Evolutionary conservation across 2,797 vertebrate species (phyloP).

Genomic region (Buphagus erythrorhynchus): DNA sequence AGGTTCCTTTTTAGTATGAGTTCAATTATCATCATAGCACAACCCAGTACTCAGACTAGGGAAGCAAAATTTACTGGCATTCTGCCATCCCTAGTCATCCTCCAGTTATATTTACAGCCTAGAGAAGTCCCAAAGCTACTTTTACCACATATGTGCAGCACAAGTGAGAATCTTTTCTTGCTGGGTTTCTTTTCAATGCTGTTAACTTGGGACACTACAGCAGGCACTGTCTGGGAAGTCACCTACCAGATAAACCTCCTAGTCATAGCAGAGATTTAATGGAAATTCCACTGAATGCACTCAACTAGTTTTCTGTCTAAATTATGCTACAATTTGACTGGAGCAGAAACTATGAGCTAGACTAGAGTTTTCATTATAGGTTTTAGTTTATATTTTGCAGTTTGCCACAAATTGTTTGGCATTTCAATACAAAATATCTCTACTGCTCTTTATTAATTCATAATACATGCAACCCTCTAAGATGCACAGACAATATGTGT

Average conservation of each 20-base stretch:
- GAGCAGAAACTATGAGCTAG: not conserved
- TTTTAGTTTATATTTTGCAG: constrained; percentile 1
- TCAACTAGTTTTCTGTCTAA: not conserved
- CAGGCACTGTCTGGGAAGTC: not conserved
- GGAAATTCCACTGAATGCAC: not conserved
- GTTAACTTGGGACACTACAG: not conserved
- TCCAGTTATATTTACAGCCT: constrained; percentile 51
- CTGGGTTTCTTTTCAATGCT: constrained; percentile 21
- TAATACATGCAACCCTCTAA: not conserved
- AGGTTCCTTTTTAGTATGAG: not conserved
- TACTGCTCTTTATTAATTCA: not conserved
- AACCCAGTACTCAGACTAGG: not conserved
- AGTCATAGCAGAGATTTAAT: not conserved
- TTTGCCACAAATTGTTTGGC: not conserved
- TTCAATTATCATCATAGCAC: not conserved
- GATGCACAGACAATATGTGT: not conserved
- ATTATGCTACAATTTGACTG: not conserved
- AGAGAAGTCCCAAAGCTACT: constrained; percentile 50
- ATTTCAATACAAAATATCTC: constrained; percentile 3
- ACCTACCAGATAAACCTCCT: not conserved
- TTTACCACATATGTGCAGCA: constrained; percentile 19
- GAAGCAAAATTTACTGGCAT: constrained; percentile 18
- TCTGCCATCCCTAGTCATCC: constrained; percentile 15
- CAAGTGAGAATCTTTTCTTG: constrained; percentile 18
- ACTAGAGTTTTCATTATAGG: not conserved